Evolutionary conservation across 2,888 invertebrate species (phyloP), one percentile per base, ranked within the genome.

Genomic region (Ectemnius continuus): DNA sequence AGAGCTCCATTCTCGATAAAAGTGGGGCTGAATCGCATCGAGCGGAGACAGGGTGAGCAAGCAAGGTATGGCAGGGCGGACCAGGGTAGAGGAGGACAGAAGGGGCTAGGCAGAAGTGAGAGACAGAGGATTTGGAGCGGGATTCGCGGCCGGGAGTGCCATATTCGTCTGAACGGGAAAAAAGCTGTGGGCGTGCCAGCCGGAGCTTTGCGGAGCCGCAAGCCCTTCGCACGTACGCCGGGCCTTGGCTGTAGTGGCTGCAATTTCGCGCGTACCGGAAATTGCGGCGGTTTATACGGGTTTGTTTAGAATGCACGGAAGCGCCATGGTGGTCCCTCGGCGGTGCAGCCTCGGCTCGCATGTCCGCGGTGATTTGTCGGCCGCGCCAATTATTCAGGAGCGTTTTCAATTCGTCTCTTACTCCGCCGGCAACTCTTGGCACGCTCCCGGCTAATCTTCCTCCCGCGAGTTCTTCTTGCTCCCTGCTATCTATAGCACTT

Each of bases 251-350:
- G 16, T 63, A 70, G 18, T 48, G 61, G 47, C 60, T 72, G 76
- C 76, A 82, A 84, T 80, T 80, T 80, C 71, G 69, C 70, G 67
- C 77, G 70, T 57, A 71, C 68, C 76, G 82, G 79, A 83, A 83
- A 79, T 83, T 78, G 77, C 77, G 75, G 64, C 23, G 79, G 79
- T 82, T 79, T 75, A 74, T 80, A 72, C 75, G 78, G 78, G 77
- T 80, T 81, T 83, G 78, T 79, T 80, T 77, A 74, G 67, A 76
- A 82, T 76, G 76, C 70, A 67, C 71, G 62, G 65, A 66, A 67
- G 71, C 68, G 63, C 56, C 57, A 20, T 4, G 45, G 28, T 36
- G 36, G 36, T 36, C 36, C 36, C 57, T 16, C 20, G 56, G 28
- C 48, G 47, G 72, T 20, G 66, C 66, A 8, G 72, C 72, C 74